Evolutionary conservation across 2,888 invertebrate genomes (phyloP).

Genomic region (Drosophila yooni): DNA sequence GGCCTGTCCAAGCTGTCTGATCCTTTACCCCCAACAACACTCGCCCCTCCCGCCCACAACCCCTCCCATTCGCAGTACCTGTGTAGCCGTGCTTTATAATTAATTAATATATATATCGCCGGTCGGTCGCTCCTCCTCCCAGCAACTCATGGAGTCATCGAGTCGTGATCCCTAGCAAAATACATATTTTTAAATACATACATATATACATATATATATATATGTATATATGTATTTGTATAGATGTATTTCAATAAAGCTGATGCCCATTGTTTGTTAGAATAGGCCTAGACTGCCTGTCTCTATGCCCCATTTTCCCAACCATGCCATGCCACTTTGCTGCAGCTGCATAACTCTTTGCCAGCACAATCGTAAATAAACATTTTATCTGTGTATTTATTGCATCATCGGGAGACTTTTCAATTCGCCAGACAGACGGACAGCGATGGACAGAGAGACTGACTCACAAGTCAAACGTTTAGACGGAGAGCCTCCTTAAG

Average conservation of each 20-base stretch:
- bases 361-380: slow-evolving; percentile 74
- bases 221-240: too few species aligned
- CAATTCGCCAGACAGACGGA: slow-evolving; percentile 54
- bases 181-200: background rate
- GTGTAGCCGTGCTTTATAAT: slow-evolving; percentile 60
- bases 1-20: slow-evolving; percentile 13
- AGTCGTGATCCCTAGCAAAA: slow-evolving; percentile 45
- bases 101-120: slow-evolving; percentile 68
- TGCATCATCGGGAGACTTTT: slow-evolving; percentile 77
- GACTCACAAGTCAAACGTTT: background rate
- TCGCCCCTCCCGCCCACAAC: background rate
- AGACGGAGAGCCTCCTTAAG: slow-evolving; percentile 13
- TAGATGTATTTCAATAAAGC: slow-evolving; percentile 21
- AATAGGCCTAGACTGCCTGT: slow-evolving; percentile 63
- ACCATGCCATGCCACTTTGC: background rate
- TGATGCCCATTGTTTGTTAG: slow-evolving; percentile 1
- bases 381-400: slow-evolving; percentile 82
- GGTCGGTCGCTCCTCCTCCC: slow-evolving; percentile 24
- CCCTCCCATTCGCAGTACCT: background rate
- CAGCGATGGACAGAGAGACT: background rate
- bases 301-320: slow-evolving; percentile 19
- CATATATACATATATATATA: background rate
- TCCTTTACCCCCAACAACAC: slow-evolving; percentile 5
- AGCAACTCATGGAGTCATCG: slow-evolving; percentile 1
- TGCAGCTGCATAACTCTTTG: slow-evolving; percentile 17